Evolutionary conservation across 1,140 invertebrate species (phyloP).

Genomic region (Homalodisca vitripennis): DNA sequence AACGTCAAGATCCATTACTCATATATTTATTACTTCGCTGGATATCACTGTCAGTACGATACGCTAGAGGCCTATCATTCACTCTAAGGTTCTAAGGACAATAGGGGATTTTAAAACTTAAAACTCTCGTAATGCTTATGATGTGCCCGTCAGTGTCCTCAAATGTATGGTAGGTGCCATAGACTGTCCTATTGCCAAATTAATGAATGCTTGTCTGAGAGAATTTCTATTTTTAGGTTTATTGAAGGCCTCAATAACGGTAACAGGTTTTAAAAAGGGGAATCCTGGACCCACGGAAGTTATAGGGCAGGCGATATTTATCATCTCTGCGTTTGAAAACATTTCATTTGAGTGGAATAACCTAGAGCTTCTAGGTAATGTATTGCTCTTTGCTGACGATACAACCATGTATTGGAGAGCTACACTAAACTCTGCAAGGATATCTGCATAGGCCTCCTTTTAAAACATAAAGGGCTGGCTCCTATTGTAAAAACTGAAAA

Average conservation of each 20-base stretch:
- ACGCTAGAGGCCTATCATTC: not conserved
- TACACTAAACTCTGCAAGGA: too few species aligned
- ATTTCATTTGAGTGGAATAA: too few species aligned
- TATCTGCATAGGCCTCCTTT: too few species aligned
- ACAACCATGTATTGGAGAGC: too few species aligned
- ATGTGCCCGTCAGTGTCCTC: not conserved
- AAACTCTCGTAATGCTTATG: not conserved
- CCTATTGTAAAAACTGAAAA: too few species aligned
- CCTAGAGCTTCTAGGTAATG: too few species aligned
- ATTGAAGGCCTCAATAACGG: slow-evolving; percentile 8
- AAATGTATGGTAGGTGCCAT: slow-evolving; percentile 2
- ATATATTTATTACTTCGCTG: not conserved
- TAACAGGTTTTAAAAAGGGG: slow-evolving; percentile 7
- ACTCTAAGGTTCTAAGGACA: not conserved
- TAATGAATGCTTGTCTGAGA: slow-evolving; percentile 7
- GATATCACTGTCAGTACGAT: not conserved
- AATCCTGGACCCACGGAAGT: too few species aligned
- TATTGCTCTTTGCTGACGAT: too few species aligned
- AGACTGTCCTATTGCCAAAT: not conserved
- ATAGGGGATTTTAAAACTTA: not conserved
- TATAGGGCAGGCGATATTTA: too few species aligned
- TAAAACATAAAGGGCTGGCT: too few species aligned
- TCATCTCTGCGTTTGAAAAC: not conserved
- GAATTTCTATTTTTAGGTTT: not conserved
- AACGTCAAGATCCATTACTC: not conserved